Evolutionary conservation across 30 jellyfish, hydroid and myxozoan genomes (phyloP).

Genomic region (Cassiopea xamachana): DNA sequence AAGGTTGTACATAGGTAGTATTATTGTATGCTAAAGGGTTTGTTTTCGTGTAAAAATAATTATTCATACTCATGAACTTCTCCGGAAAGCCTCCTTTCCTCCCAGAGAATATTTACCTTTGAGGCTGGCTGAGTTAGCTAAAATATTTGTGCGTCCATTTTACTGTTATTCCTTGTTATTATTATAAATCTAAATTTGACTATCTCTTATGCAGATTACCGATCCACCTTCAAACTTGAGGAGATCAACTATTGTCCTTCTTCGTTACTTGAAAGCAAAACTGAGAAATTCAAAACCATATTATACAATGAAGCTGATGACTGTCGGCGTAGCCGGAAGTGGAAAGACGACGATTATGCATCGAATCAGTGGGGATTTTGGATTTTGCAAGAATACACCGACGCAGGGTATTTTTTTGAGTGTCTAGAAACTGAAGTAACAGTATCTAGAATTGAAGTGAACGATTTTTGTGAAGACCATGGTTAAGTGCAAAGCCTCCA

Average conservation of each 20-base stretch:
- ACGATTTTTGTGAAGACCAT: neutral
- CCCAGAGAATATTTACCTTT: too few species aligned
- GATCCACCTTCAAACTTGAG: conserved; percentile 65
- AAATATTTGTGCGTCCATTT: too few species aligned
- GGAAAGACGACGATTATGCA: conserved; percentile 78
- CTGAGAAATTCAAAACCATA: conserved; percentile 65
- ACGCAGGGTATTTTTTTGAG: conserved; percentile 51
- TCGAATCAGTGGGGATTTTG: conserved; percentile 34
- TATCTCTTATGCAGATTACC: conserved; percentile 20
- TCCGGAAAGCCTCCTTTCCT: too few species aligned
- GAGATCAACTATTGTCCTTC: conserved; percentile 24
- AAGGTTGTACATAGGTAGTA: too few species aligned
- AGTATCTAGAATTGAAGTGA: too few species aligned
- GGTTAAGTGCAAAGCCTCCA: neutral
- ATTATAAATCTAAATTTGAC: too few species aligned
- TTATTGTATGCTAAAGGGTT: too few species aligned
- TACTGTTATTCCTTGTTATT: too few species aligned
- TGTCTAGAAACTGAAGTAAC: neutral
- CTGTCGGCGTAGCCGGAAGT: conserved; percentile 62
- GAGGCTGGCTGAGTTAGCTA: too few species aligned
- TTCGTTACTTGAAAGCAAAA: conserved; percentile 52
- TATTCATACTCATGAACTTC: too few species aligned
- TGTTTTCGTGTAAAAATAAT: too few species aligned
- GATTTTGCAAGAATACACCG: conserved; percentile 15
- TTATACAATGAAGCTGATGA: conserved; percentile 67